Base-by-base conservation (phyloP, 2,888 invertebrate species). In the Beris chalybata region DNA sequence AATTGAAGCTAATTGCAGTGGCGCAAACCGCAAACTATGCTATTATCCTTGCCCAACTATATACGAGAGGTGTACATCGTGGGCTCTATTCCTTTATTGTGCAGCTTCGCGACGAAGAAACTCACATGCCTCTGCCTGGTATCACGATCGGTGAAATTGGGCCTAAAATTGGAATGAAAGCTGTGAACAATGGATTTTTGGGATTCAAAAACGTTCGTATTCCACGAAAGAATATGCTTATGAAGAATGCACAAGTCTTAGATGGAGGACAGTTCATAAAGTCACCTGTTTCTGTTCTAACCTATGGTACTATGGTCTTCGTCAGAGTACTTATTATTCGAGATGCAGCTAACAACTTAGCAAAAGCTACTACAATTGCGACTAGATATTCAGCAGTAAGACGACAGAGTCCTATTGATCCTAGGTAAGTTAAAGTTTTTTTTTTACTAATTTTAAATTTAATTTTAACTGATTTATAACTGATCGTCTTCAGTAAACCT, bases 81-180 rank as follows among this genome's bases (percentile, higher is more conserved):
- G 97, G 97, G 31, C 89, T 96, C 72, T 96, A 97, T 77, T 89
- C 94, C 0, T 97, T 97, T 79, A 87, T 97, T 71, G 95, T 97
- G 0, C 97, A 95, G 76, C 82, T 97, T 6, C 84, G 97, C 63
- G 91, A 95, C 75, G 88, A 92, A 75, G 89, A 94, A 15, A 93
- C 93, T 0, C 95, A 97, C 77, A 83, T 87, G 79, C 94, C 95
- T 0, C 76, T 97, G 73, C 86, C 87, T 4, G 96, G 95, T 76
- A 90, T 97, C 70, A 91, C 91, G 77, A 86, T 97, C 61, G 97
- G 97, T 5, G 97, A 97, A 83, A 97, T 97, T 73, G 97, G 97
- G 1, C 90, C 92, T 61, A 97, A 97, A 79, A 84, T 97, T 63
- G 96, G 95, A 68, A 94, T 95, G 90, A 92, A 93, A 74, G 87